A percentile compares a stretch with the other conserved stretches of the same genome.
These are phyloP conservation scores for Nasonia vitripennis DNA, from an alignment of 1,140 invertebrate species.

Conservation along the genomic window DNA sequence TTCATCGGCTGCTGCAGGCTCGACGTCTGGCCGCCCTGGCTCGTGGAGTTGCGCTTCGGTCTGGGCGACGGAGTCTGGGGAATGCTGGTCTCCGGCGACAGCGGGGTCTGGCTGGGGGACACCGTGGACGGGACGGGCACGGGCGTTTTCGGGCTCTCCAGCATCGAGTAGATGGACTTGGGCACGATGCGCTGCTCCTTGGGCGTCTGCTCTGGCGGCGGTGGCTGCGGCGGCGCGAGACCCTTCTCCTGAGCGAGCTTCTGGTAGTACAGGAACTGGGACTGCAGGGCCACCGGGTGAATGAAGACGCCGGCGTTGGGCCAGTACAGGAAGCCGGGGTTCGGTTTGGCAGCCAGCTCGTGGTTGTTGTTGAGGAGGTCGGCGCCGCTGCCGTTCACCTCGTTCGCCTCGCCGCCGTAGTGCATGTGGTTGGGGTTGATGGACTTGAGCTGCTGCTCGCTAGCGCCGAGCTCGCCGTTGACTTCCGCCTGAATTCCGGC, in stretches of 20 bases:
- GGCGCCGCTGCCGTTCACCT: slow-evolving; percentile 54
- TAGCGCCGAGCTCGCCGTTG: not conserved
- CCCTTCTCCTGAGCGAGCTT: slow-evolving; percentile 77
- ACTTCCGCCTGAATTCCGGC: not conserved
- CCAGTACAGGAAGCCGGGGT: slow-evolving; percentile 80
- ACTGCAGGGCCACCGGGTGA: slow-evolving; percentile 83
- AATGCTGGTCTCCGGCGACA: not conserved
- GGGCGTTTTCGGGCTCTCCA: slow-evolving; percentile 63
- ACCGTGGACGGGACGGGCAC: not conserved
- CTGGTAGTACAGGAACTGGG: slow-evolving; percentile 84
- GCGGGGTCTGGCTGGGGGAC: not conserved
- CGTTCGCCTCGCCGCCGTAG: slow-evolving; percentile 52
- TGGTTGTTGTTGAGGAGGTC: slow-evolving; percentile 50
- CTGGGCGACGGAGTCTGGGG: slow-evolving; percentile 58
- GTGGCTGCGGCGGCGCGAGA: slow-evolving; percentile 8
- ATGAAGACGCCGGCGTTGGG: slow-evolving; percentile 82
- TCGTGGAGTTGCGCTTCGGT: slow-evolving; percentile 64
- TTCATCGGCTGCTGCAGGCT: slow-evolving; percentile 76
- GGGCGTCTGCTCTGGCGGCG: slow-evolving; percentile 53
- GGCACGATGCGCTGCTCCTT: slow-evolving; percentile 69
- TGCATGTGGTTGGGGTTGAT: slow-evolving; percentile 50
- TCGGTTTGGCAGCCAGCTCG: slow-evolving; percentile 57
- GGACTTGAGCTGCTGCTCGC: slow-evolving; percentile 4
- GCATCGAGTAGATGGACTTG: slow-evolving; percentile 65
- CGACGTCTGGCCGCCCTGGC: slow-evolving; percentile 50